Percentiles rank a stretch among this genome's conserved stretches.
phyloP scores from a whole-genome alignment of 2,888 invertebrate genomes.

The Anthrax anthrax region DNA sequence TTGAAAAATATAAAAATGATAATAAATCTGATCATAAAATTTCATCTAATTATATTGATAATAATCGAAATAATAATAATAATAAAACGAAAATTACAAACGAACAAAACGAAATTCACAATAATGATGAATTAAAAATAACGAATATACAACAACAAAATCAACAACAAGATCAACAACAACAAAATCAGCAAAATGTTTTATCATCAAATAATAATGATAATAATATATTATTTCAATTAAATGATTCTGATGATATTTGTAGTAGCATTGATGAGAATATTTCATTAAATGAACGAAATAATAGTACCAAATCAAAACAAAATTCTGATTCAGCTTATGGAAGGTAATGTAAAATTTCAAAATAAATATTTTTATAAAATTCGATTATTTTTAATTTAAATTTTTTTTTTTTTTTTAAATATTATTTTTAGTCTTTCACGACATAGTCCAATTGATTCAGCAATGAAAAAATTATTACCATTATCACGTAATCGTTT shows the following conservation, averaged over 20 bases:
- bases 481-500: constrained; percentile 14
- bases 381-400: too few relatives aligned
- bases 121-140: not conserved
- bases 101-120: constrained; percentile 8
- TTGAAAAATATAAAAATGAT: constrained; percentile 19
- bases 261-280: constrained; percentile 25
- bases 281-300: constrained; percentile 22
- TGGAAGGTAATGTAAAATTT: constrained; percentile 56
- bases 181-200: not conserved
- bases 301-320: constrained; percentile 22
- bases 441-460: constrained; percentile 38
- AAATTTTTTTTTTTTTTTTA: not conserved
- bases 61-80: constrained; percentile 1
- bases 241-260: constrained; percentile 28
- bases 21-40: not conserved
- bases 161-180: not conserved
- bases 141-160: not conserved
- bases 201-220: not conserved
- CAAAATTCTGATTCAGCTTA: constrained; percentile 60
- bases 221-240: not conserved
- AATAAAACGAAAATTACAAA: constrained; percentile 3
- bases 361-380: too few relatives aligned
- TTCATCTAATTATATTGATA: not conserved
- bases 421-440: constrained; percentile 36
- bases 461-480: constrained; percentile 14